These are phyloP conservation scores for Caretta caretta DNA, from an alignment of 2,113 vertebrate genomes.

Conservation along the genomic window DNA sequence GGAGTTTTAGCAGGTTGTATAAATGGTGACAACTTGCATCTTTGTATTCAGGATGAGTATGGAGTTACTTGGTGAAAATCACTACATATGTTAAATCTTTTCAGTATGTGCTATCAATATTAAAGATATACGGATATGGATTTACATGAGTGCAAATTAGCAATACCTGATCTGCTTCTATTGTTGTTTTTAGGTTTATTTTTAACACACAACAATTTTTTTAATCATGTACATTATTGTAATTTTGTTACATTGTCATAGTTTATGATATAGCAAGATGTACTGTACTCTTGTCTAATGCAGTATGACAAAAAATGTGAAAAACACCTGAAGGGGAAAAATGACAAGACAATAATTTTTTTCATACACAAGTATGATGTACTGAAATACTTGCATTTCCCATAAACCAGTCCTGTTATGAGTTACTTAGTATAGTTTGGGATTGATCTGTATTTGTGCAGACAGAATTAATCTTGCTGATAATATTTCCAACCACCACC, in stretches of 20 bases:
- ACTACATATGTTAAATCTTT: conserved; percentile 81
- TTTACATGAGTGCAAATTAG: conserved; percentile 75
- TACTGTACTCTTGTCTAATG: background rate
- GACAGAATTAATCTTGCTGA: background rate
- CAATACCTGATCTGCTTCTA: conserved; percentile 75
- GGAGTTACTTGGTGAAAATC: conserved; percentile 79
- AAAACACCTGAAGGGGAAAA: background rate
- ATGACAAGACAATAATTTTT: background rate
- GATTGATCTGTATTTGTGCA: background rate
- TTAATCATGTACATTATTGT: background rate
- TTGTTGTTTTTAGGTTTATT: conserved; percentile 4
- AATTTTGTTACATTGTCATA: conserved; percentile 22
- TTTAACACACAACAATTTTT: background rate
- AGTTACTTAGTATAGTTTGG: background rate
- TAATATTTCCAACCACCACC: background rate
- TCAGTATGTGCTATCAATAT: conserved; percentile 79
- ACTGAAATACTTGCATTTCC: background rate
- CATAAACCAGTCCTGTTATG: accelerated
- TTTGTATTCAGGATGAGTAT: conserved; percentile 79
- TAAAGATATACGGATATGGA: conserved; percentile 78
- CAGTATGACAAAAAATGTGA: background rate
- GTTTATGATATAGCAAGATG: conserved; percentile 39
- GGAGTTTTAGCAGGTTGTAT: conserved; percentile 76
- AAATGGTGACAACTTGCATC: conserved; percentile 80
- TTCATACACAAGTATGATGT: background rate